Percentiles rank a stretch among this genome's conserved stretches.
Evolutionary conservation across 2,113 vertebrate genomes (phyloP).

Genomic region (Nettapus auritus): DNA sequence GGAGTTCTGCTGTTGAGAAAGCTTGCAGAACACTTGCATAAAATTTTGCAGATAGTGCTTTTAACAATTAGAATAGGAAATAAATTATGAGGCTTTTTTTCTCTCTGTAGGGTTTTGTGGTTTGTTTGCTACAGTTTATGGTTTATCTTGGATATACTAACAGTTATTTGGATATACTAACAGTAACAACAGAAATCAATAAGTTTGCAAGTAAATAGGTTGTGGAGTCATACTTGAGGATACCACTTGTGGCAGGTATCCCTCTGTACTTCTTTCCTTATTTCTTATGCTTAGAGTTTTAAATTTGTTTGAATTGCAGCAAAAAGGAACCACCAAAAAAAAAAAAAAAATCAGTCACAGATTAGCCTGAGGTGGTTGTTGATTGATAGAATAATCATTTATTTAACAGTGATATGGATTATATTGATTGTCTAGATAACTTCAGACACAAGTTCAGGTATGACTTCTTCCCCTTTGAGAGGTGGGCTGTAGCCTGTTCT

Average conservation of each 20-base stretch:
- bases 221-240: not conserved
- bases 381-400: constrained; percentile 23
- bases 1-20: not conserved
- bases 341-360: not conserved
- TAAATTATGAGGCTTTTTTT: not conserved
- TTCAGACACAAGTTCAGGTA: not conserved
- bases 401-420: constrained; percentile 28
- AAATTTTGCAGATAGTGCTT: not conserved
- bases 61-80: not conserved
- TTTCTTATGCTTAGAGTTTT: constrained; percentile 5
- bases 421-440: not conserved
- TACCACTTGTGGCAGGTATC: not conserved
- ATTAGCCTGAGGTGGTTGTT: not conserved
- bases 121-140: not conserved
- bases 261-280: not conserved
- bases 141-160: not conserved
- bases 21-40: not conserved
- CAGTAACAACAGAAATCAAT: not conserved
- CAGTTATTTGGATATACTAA: not conserved
- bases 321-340: not conserved
- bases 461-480: not conserved
- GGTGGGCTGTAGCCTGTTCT: not conserved
- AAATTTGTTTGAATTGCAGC: not conserved
- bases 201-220: not conserved
- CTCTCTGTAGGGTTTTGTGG: not conserved